Percentiles rank a stretch among this genome's conserved stretches.
These are phyloP conservation scores for Drosophila barbarae DNA, from an alignment of 2,888 invertebrate genomes.

Conservation along the genomic window DNA sequence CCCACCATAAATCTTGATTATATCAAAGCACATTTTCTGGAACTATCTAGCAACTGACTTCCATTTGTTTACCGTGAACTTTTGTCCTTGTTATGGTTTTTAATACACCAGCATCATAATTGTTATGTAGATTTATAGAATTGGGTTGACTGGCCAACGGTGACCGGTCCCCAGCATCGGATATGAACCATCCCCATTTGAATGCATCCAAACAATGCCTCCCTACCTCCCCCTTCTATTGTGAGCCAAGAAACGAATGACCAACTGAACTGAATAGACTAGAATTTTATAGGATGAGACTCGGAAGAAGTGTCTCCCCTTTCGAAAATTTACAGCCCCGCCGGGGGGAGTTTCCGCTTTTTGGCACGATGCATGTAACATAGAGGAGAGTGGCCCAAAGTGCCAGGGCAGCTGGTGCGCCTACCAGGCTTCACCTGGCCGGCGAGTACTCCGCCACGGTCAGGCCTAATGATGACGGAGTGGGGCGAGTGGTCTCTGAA, in stretches of 20 bases:
- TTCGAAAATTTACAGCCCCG: constrained; percentile 35
- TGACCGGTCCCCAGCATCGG: constrained; percentile 44
- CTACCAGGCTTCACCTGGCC: constrained; percentile 18
- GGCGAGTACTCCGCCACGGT: constrained; percentile 43
- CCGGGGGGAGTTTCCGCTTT: constrained; percentile 34
- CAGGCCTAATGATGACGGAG: constrained; percentile 68
- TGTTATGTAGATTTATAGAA: constrained; percentile 71
- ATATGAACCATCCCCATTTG: constrained; percentile 34
- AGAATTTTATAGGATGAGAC: constrained; percentile 26
- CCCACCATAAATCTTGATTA: background rate
- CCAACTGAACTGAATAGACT: constrained; percentile 40
- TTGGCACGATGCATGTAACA: constrained; percentile 52
- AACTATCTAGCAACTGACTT: no score
- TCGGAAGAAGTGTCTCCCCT: constrained; percentile 17
- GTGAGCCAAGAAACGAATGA: constrained; percentile 32
- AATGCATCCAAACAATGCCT: constrained; percentile 41
- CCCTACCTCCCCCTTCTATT: constrained; percentile 1
- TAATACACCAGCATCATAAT: constrained; percentile 68
- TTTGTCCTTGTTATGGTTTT: constrained; percentile 56
- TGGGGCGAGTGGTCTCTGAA: constrained; percentile 32
- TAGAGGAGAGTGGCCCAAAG: constrained; percentile 40
- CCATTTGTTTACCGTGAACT: background rate
- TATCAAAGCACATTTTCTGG: background rate
- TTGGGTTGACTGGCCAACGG: constrained; percentile 48
- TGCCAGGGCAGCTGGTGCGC: constrained; percentile 45